phyloP scores from a whole-genome alignment of 2,797 vertebrate species.

The Decapterus maruadsi region DNA sequence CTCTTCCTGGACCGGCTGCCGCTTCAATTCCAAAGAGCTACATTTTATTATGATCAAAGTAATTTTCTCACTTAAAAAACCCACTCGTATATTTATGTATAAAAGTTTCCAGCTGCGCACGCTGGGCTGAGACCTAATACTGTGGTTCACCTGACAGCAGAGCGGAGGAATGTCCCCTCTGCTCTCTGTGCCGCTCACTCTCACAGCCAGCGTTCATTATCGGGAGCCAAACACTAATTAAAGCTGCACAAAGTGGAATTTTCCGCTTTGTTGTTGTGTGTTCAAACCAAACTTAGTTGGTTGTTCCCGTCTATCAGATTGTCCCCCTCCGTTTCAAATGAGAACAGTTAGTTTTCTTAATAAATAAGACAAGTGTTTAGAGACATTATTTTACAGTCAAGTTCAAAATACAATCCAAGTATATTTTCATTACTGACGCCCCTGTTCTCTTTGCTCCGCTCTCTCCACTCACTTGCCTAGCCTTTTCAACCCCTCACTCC shows the following conservation, averaged over 20 bases:
- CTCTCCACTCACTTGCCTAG: conserved; percentile 80
- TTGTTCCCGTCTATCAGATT: conserved; percentile 30
- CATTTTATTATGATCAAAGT: conserved; percentile 17
- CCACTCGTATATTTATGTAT: not conserved
- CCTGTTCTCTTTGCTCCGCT: conserved; percentile 66
- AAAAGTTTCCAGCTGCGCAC: not conserved
- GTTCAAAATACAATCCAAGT: conserved; percentile 64
- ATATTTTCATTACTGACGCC: conserved; percentile 67
- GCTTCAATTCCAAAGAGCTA: not conserved
- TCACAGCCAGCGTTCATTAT: conserved; percentile 36
- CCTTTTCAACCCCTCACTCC: conserved; percentile 87
- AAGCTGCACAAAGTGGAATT: conserved; percentile 41
- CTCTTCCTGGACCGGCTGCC: not conserved
- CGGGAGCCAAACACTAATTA: conserved; percentile 49
- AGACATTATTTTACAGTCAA: conserved; percentile 63
- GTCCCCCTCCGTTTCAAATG: conserved; percentile 43
- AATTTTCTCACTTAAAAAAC: not conserved
- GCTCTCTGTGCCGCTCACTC: conserved; percentile 25
- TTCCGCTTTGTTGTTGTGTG: conserved; percentile 20
- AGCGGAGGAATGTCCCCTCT: conserved; percentile 4
- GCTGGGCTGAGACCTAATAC: conserved; percentile 21
- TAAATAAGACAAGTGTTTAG: conserved; percentile 51
- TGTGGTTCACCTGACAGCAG: conserved; percentile 32
- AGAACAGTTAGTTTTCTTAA: conserved; percentile 53
- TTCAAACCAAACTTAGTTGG: conserved; percentile 29